These are phyloP conservation scores for Ageneiosus marmoratus DNA, from an alignment of 2,113 vertebrate genomes.

Conservation along the genomic window DNA sequence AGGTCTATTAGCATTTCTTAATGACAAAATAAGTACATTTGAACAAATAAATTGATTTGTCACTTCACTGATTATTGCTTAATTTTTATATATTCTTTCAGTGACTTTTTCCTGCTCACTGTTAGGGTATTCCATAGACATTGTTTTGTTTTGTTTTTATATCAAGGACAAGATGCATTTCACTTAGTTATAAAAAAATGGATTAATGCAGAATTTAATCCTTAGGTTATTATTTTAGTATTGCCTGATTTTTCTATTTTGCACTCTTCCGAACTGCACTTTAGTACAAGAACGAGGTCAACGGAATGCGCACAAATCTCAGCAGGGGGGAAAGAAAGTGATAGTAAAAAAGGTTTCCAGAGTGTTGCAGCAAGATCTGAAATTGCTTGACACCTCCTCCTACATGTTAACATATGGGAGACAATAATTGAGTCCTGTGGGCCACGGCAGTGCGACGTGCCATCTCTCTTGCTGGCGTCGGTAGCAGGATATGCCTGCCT, in stretches of 20 bases:
- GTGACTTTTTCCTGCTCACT: not conserved
- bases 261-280: not conserved
- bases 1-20: slow-evolving; percentile 71
- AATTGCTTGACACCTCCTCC: slow-evolving; percentile 52
- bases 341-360: slow-evolving; percentile 32
- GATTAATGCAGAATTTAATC: slow-evolving; percentile 18
- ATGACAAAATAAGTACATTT: slow-evolving; percentile 61
- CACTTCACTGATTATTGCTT: slow-evolving; percentile 23
- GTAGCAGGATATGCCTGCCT: slow-evolving; percentile 55
- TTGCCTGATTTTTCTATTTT: not conserved
- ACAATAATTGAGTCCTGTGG: slow-evolving; percentile 59
- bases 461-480: slow-evolving; percentile 52
- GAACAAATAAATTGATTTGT: slow-evolving; percentile 35
- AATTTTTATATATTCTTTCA: not conserved
- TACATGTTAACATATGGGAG: slow-evolving; percentile 57
- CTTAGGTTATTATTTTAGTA: not conserved
- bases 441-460: slow-evolving; percentile 40
- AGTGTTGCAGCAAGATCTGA: slow-evolving; percentile 49
- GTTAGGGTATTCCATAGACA: not conserved
- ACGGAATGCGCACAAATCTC: not conserved
- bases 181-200: slow-evolving; percentile 23
- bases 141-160: not conserved
- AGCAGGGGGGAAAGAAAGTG: slow-evolving; percentile 20
- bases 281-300: slow-evolving; percentile 14
- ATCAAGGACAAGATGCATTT: slow-evolving; percentile 1